A percentile compares a stretch with the other conserved stretches of the same genome.
Conservation (phyloP, 2,888 invertebrate genomes). For the Drosophila sordidula region DNA sequence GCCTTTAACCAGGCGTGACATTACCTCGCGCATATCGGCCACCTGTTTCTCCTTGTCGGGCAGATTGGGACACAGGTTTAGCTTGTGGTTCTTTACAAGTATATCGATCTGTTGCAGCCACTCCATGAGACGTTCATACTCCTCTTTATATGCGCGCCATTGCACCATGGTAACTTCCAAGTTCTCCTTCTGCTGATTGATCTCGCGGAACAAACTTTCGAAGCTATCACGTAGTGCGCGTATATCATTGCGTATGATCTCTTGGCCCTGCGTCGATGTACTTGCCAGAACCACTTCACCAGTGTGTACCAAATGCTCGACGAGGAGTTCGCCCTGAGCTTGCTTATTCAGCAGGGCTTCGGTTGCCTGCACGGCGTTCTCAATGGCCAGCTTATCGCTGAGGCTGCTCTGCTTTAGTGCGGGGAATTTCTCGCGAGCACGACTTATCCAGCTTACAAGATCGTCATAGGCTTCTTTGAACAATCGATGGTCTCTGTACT, state of each 20-base stretch:
- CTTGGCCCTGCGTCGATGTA: conserved; percentile 92
- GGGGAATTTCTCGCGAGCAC: conserved; percentile 95
- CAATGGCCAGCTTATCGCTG: conserved; percentile 94
- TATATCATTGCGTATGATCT: conserved; percentile 93
- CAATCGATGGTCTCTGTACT: conserved; percentile 93
- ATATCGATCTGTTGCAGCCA: conserved; percentile 97
- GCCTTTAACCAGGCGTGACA: conserved; percentile 90
- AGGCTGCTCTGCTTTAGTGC: conserved; percentile 93
- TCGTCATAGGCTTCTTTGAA: conserved; percentile 97
- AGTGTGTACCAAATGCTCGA: conserved; percentile 94
- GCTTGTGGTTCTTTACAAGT: conserved; percentile 95
- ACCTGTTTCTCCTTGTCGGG: conserved; percentile 95
- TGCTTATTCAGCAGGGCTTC: conserved; percentile 94
- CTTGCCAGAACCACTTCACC: conserved; percentile 94
- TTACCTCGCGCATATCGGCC: conserved; percentile 91
- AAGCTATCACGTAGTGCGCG: conserved; percentile 94
- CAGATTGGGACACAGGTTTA: conserved; percentile 91
- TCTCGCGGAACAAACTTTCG: conserved; percentile 93
- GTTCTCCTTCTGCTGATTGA: conserved; percentile 93
- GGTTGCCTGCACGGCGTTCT: conserved; percentile 94
- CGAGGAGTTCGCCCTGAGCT: conserved; percentile 94
- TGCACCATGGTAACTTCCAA: conserved; percentile 92
- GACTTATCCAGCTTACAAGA: conserved; percentile 93
- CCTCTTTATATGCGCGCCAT: conserved; percentile 96
- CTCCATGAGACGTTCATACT: conserved; percentile 95